Evolutionary conservation across 2,797 vertebrate genomes (phyloP), one percentile per base, ranked within the genome.

Genomic region (Glyptemys insculpta): DNA sequence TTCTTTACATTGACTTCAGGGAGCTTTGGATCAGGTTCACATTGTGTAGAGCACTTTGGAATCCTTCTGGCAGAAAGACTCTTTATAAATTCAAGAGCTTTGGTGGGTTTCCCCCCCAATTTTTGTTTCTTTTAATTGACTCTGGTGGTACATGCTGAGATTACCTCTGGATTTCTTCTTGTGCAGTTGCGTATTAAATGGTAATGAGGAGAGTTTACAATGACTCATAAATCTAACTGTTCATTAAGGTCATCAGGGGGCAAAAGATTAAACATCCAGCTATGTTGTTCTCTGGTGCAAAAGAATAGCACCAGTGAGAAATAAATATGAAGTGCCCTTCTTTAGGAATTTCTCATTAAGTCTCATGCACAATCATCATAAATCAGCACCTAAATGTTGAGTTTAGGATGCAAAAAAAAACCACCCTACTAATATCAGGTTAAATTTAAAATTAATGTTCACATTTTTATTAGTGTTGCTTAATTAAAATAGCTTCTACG

Each of bases 211-310:
- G 91, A 91, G 86, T 89, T 91, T 95, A 83, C 85, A 62, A 86
- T 74, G 72, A 94, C 80, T 90, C 85, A 88, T 95, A 95, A 94
- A 88, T 85, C 65, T 95, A 91, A 81, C 14, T 86, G 88, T 83
- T 96, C 83, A 93, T 97, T 96, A 97, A 68, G 90, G 95, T 90
- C 89, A 92, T 57, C 31, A 41, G 79, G 8, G 94, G 91, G 91
- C 87, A 94, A 94, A 95, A 94, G 85, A 95, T 81, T 95, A 94
- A 95, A 91, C 86, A 94, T 57, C 62, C 54, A 80, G 84, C 21
- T 52, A n/a, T 11, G 90, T 90, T 18, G 47, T 86, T 88, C 88
- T 82, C 79, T 68, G 31, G 82, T 93, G n/a, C 68, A 91, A 91
- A 84, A 91, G 29, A 92, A 93, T 79, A 83, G n/a, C 49, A 88